Percentiles rank a stretch among this genome's conserved stretches.
These are phyloP conservation scores for Rhagologus leucostigma DNA, from an alignment of 2,113 vertebrate genomes.

Conservation along the genomic window DNA sequence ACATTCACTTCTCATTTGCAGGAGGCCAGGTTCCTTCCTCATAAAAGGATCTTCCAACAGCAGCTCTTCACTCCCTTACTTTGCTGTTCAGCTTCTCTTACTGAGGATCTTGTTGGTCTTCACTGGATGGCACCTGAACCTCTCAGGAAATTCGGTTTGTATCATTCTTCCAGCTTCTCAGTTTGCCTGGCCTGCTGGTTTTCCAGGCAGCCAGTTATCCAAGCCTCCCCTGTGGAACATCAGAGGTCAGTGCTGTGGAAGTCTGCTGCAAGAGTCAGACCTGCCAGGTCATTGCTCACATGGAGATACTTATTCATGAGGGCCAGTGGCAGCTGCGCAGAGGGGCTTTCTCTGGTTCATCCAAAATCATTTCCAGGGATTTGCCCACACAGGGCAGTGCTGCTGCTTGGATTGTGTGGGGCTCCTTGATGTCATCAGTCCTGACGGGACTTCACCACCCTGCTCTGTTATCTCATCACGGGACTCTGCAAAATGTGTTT, in stretches of 20 bases:
- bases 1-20: background rate
- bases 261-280: background rate
- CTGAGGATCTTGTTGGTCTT: background rate
- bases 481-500: background rate
- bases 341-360: background rate
- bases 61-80: background rate
- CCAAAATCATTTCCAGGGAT: background rate
- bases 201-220: background rate
- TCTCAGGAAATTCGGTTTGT: background rate
- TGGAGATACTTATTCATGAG: background rate
- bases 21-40: background rate
- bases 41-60: background rate
- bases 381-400: background rate
- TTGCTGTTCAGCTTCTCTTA: background rate
- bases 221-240: accelerated
- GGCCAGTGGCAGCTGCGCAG: background rate
- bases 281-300: background rate
- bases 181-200: background rate
- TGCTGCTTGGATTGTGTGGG: background rate
- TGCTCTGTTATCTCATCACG: background rate
- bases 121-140: background rate
- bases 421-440: background rate
- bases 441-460: background rate
- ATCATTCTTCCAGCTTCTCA: background rate
- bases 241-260: background rate